Conservation (phyloP, 2,113 vertebrate species). For the Oplegnathus fasciatus region DNA sequence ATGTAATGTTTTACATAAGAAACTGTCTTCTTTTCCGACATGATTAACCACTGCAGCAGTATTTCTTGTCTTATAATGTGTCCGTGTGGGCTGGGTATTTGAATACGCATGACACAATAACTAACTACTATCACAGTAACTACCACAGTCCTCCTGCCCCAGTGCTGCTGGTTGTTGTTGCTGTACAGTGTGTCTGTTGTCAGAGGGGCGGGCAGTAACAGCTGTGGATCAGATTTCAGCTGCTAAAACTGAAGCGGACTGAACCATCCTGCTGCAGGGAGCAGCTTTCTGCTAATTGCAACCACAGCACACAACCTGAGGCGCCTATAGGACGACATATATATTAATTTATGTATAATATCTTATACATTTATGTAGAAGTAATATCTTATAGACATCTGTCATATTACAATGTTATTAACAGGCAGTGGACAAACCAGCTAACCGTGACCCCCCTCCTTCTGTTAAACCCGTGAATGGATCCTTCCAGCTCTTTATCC, state of each 20-base stretch:
- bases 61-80: neutral
- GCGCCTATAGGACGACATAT: accelerated
- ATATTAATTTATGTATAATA: neutral
- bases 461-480: constrained; percentile 41
- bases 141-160: neutral
- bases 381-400: neutral
- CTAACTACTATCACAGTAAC: neutral
- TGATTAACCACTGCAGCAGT: neutral
- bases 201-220: constrained; percentile 6
- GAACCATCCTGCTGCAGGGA: constrained; percentile 51
- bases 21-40: neutral
- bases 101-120: constrained; percentile 11
- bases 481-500: constrained; percentile 52
- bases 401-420: neutral
- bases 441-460: neutral
- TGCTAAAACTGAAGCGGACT: constrained; percentile 54
- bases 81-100: neutral
- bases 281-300: accelerated
- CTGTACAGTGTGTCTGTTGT: constrained; percentile 26
- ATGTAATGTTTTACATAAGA: neutral
- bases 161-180: constrained; percentile 38
- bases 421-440: neutral
- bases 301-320: neutral
- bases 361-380: accelerated
- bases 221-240: constrained; percentile 71